Base-by-base conservation (phyloP, 1,140 invertebrate species). In the Drosophila orena region DNA sequence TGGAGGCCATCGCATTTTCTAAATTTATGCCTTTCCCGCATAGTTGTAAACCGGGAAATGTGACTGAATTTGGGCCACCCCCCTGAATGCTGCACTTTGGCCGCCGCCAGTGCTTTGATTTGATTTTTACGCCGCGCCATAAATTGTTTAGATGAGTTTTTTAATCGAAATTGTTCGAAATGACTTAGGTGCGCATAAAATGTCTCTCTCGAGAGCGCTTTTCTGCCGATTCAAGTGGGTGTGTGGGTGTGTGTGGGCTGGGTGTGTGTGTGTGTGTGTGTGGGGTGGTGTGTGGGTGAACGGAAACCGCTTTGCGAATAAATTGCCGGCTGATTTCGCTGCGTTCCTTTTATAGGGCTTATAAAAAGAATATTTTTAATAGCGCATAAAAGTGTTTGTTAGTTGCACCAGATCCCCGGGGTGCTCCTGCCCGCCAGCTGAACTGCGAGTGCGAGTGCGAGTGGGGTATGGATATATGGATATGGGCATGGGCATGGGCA, bases 81-180 rank as follows among this genome's bases (percentile, higher is more conserved):
- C 27, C 42, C 30, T 47, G 40, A 53, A 59, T 60, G 68, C 72
- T 91, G 90, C 90, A 91, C 90, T 91, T 91, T 91, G 80, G 40
- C 43, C 37, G 38, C 55, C 44, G 47, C 10, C 53, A 47, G 62
- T 71, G 76, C 83, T 91, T 91, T 91, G 90, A 91, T 91, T 91
- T 90, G 80, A 91, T 91, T 90, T 91, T 91, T 91, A 91, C 90
- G 85, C 72, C 77, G 57, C 76, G 79, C 73, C 85, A 91, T 91
- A 91, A 91, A 91, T 91, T 91, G 90, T 91, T 91, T 91, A 91
- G 90, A 91, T 91, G 90, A 91, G 90, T 91, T 91, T 91, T 91
- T 91, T 91, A 91, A 91, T 91, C 90, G 90, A 91, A 91, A 91
- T 90, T 91, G 86, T 90, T 91, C 77, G 85, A 79, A 91, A 91